Percentiles rank a stretch among this genome's conserved stretches.
Evolutionary conservation across 2,888 invertebrate genomes (phyloP).

Genomic region (Atrina japonica): DNA sequence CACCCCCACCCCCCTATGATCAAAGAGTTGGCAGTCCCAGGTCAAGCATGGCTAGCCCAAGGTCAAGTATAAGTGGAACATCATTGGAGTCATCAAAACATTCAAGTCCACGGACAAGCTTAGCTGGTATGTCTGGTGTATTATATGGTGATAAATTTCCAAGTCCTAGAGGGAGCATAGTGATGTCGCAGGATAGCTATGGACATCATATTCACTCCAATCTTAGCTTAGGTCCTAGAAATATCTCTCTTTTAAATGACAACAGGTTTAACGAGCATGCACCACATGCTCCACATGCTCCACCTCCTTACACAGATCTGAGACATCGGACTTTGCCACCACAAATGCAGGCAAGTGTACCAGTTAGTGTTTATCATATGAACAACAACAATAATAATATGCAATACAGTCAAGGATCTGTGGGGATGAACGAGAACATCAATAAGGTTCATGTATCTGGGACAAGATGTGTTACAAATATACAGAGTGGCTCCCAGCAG

Average conservation of each 20-base stretch:
- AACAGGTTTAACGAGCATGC: constrained; percentile 72
- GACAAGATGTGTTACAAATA: constrained; percentile 35
- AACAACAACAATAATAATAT: constrained; percentile 31
- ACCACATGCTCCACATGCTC: constrained; percentile 63
- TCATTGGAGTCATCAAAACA: constrained; percentile 82
- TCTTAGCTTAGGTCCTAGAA: constrained; percentile 44
- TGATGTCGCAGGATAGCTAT: constrained; percentile 63
- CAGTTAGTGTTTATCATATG: constrained; percentile 18
- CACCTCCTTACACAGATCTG: constrained; percentile 64
- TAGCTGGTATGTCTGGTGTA: constrained; percentile 69
- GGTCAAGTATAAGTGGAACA: constrained; percentile 80
- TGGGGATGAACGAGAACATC: constrained; percentile 8
- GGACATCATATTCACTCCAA: constrained; percentile 46
- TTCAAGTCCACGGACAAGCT: constrained; percentile 81
- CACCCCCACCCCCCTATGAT: constrained; percentile 68
- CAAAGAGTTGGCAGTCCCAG: constrained; percentile 62
- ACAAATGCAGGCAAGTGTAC: constrained; percentile 51
- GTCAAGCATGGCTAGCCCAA: constrained; percentile 70
- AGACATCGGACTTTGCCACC: constrained; percentile 61
- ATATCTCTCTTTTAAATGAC: constrained; percentile 57
- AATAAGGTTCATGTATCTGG: constrained; percentile 22
- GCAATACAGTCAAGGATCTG: constrained; percentile 18
- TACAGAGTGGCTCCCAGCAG: constrained; percentile 33
- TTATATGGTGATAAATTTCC: constrained; percentile 75
- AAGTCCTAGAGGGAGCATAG: constrained; percentile 81